phyloP scores from a whole-genome alignment of 1,140 invertebrate genomes.

The Lethocerus indicus region DNA sequence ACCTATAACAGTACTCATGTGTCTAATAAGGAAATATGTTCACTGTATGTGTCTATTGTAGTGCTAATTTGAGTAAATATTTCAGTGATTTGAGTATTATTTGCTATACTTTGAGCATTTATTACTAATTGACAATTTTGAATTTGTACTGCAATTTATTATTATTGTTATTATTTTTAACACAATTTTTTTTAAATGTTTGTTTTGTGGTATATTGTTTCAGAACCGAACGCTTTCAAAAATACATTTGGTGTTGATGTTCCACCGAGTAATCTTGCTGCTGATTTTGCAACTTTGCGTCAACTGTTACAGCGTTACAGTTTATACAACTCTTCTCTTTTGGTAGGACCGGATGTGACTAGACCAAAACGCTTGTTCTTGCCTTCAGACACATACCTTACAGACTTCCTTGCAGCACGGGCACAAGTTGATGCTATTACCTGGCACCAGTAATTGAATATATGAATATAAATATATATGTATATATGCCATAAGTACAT shows the following conservation, averaged over 20 bases:
- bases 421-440: slow-evolving; percentile 8
- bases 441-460: slow-evolving; percentile 11
- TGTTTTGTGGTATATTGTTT: slow-evolving; percentile 1
- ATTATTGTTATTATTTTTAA: not conserved
- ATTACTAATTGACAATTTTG: no score
- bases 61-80: no score
- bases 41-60: no score
- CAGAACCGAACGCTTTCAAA: slow-evolving; percentile 11
- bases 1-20: not conserved
- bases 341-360: slow-evolving; percentile 9
- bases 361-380: not conserved
- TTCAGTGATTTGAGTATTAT: no score
- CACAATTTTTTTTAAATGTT: not conserved
- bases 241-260: slow-evolving; percentile 7
- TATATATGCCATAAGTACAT: no score
- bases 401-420: not conserved
- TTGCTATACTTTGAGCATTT: no score
- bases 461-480: not conserved
- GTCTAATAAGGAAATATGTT: no score
- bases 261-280: not conserved
- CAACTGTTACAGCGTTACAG: slow-evolving; percentile 3
- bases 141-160: not conserved
- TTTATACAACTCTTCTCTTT: slow-evolving; percentile 6
- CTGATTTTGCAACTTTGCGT: slow-evolving; percentile 5
- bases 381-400: not conserved